Conservation (phyloP, 2,888 invertebrate genomes). For the Acanthosepion esculentum region DNA sequence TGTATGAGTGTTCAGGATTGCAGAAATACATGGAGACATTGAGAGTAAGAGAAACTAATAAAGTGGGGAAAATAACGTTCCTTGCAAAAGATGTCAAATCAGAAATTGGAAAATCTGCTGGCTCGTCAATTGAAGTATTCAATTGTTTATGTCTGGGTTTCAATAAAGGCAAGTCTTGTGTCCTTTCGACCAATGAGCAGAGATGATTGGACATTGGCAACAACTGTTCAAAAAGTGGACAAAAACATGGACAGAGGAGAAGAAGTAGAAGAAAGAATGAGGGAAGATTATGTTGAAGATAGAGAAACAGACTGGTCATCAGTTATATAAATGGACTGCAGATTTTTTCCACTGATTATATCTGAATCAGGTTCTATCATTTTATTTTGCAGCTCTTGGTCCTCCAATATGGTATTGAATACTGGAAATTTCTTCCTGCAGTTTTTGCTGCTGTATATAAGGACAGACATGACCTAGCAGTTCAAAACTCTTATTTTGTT, state of each 20-base stretch:
- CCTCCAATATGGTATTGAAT: too few relatives aligned
- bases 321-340: neutral
- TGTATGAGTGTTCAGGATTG: neutral
- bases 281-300: neutral
- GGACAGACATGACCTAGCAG: too few relatives aligned
- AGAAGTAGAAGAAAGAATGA: neutral
- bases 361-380: neutral
- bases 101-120: neutral
- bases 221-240: neutral
- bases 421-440: too few relatives aligned
- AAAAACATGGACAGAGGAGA: neutral
- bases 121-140: neutral
- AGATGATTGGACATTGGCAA: neutral
- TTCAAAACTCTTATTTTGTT: too few relatives aligned
- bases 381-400: neutral
- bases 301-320: neutral
- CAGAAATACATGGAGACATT: neutral
- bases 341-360: neutral
- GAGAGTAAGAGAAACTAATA: neutral
- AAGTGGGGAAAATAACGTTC: neutral
- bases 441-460: too few relatives aligned
- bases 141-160: slow-evolving; percentile 18
- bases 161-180: neutral
- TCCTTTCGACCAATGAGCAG: neutral
- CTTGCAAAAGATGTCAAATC: neutral